Conservation (phyloP, 2,113 vertebrate species). For the Xenopus laevis region DNA sequence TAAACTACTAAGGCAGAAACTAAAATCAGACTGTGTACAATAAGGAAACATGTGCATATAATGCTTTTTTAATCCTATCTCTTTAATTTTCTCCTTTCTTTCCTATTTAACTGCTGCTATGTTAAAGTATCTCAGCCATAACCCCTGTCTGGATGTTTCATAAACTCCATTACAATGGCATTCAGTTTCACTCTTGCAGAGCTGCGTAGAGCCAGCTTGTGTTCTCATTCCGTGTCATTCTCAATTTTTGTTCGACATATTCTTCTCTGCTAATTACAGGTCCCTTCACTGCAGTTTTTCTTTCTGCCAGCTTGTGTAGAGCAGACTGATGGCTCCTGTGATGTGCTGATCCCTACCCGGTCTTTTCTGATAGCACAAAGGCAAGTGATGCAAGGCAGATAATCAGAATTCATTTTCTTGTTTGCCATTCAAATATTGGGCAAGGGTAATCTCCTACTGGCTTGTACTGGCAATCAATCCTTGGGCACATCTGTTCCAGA, state of each 20-base stretch:
- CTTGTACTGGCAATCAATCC: too few relatives aligned
- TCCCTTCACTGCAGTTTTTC: conserved; percentile 1
- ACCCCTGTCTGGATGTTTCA: neutral
- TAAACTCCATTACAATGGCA: neutral
- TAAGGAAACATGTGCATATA: too few relatives aligned
- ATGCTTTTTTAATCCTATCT: too few relatives aligned
- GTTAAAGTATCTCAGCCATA: neutral
- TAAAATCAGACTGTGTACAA: too few relatives aligned
- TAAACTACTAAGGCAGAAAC: too few relatives aligned
- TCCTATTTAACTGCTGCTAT: too few relatives aligned
- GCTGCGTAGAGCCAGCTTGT: neutral
- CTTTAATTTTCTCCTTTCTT: too few relatives aligned
- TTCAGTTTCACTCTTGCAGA: neutral
- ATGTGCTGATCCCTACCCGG: neutral
- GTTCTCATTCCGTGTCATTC: neutral
- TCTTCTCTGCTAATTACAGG: neutral
- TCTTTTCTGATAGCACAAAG: neutral
- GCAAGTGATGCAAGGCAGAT: neutral
- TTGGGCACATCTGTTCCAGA: too few relatives aligned
- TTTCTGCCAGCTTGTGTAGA: neutral
- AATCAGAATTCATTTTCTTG: neutral
- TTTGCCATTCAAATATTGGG: neutral
- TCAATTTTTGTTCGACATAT: neutral
- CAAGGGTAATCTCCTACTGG: too few relatives aligned
- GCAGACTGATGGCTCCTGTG: neutral